phyloP scores from a whole-genome alignment of 2,797 vertebrate genomes.

The Morus bassanus region DNA sequence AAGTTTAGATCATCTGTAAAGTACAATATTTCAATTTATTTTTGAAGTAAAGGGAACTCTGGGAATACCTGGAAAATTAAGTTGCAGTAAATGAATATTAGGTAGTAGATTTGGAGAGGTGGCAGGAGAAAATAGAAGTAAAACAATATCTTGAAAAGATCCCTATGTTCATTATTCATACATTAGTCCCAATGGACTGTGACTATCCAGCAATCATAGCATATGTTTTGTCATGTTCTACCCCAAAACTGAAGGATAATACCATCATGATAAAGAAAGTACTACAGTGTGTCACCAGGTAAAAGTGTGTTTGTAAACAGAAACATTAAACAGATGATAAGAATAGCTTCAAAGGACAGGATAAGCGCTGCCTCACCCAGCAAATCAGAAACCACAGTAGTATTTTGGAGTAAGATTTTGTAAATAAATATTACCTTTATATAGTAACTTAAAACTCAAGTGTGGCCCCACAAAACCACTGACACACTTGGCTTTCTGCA shows the following conservation, averaged over 20 bases:
- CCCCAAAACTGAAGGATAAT: neutral
- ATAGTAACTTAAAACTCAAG: neutral
- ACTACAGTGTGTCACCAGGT: neutral
- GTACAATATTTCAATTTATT: neutral
- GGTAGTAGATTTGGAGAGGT: neutral
- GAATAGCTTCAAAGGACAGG: neutral
- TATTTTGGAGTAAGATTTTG: neutral
- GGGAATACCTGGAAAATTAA: neutral
- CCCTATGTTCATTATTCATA: neutral
- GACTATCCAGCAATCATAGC: neutral
- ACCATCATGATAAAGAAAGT: neutral
- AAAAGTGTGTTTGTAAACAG: neutral
- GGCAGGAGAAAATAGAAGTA: neutral
- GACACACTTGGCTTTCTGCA: neutral
- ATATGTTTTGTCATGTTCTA: neutral
- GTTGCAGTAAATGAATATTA: neutral
- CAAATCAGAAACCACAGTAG: neutral
- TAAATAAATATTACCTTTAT: neutral
- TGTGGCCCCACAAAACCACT: neutral
- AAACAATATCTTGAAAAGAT: neutral
- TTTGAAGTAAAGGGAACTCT: neutral
- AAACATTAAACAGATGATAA: neutral
- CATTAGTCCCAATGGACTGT: neutral
- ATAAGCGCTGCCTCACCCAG: neutral
- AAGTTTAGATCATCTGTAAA: neutral